Base-by-base conservation (phyloP, 2,113 vertebrate genomes). In the Hemibagrus wyckioides region DNA sequence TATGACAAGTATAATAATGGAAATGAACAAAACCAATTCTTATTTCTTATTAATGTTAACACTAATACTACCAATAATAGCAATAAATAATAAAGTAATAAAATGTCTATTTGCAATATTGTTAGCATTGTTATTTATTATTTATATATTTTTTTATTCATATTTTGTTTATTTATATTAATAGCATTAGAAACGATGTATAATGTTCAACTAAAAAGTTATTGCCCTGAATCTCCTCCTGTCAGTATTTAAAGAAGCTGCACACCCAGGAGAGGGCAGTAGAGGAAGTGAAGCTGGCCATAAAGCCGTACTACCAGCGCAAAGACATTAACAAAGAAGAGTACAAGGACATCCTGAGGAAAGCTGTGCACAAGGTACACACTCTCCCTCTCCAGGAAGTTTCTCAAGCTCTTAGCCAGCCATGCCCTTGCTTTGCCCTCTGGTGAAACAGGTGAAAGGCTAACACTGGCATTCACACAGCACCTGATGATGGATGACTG, bases 291-390 rank as follows among this genome's bases (percentile, higher is more conserved):
- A 98, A 98, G 87, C 92, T 98, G 33, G 97, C 97, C 88, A 98
- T 98, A 90, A 98, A 98, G 89, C 97, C 97, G 0, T 98, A 97
- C 92, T 98, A 98, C 83, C 97, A 98, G 92, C 96, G 96, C 86
- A 98, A 98, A 91, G 97, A 98, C 92, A 98, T 98, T 92, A 98
- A 96, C 90, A 98, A 98, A 94, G 97, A 98, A 0, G 97, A 98
- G 33, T 98, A 98, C 92, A 98, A 98, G 89, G 97, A 98, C 93
- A 98, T 98, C 89, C 94, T 98, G 88, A 94, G 97, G 89, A 98
- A 98, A 92, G 97, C 97, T 3, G 97, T 98, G 85, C 97, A 98
- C 90, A 98, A 98, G 97, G 97, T 98, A 88, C 90, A 85, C 14
- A 23, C 48, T 21, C 33, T 48, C 41, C 25, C 86, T 15, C 61